Percentiles rank a stretch among this genome's conserved stretches.
phyloP scores from a whole-genome alignment of 1,140 invertebrate species.

The Drosophila bifasciata region DNA sequence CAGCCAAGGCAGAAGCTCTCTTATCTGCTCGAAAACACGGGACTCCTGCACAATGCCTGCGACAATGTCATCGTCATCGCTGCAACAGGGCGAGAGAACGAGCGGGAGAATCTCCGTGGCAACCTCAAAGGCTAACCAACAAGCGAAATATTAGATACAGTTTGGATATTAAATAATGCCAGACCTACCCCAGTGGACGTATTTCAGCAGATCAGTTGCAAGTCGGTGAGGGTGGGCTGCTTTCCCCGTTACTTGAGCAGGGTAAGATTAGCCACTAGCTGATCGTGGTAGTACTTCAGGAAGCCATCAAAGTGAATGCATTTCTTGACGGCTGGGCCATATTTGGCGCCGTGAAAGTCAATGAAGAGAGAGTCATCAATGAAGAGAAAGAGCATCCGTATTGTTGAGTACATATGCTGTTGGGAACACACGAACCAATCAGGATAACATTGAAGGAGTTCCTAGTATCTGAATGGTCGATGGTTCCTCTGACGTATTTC shows the following conservation, averaged over 20 bases:
- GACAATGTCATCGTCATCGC: constrained; percentile 14
- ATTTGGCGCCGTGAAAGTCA: constrained; percentile 42
- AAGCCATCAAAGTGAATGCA: constrained; percentile 44
- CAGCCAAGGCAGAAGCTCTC: constrained; percentile 62
- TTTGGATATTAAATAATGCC: background rate
- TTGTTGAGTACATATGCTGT: constrained; percentile 48
- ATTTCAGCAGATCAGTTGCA: constrained; percentile 60
- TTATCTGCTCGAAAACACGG: constrained; percentile 36
- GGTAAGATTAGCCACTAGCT: constrained; percentile 37
- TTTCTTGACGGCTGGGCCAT: constrained; percentile 56
- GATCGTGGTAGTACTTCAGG: constrained; percentile 51
- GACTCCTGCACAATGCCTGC: constrained; percentile 48
- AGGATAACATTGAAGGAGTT: constrained; percentile 57
- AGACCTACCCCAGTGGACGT: constrained; percentile 57
- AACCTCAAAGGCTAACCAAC: constrained; percentile 38
- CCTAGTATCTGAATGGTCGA: constrained; percentile 8
- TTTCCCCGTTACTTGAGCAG: constrained; percentile 44
- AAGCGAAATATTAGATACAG: background rate
- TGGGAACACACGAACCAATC: constrained; percentile 54
- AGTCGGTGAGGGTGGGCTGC: constrained; percentile 60
- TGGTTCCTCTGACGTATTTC: constrained; percentile 14
- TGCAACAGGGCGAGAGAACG: constrained; percentile 29
- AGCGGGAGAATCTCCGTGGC: constrained; percentile 57
- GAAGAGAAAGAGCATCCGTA: constrained; percentile 55
- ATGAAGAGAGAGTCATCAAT: constrained; percentile 45